A percentile compares a stretch with the other conserved stretches of the same genome.
Conservation (phyloP, 2,113 vertebrate species). For the Panurus biarmicus region DNA sequence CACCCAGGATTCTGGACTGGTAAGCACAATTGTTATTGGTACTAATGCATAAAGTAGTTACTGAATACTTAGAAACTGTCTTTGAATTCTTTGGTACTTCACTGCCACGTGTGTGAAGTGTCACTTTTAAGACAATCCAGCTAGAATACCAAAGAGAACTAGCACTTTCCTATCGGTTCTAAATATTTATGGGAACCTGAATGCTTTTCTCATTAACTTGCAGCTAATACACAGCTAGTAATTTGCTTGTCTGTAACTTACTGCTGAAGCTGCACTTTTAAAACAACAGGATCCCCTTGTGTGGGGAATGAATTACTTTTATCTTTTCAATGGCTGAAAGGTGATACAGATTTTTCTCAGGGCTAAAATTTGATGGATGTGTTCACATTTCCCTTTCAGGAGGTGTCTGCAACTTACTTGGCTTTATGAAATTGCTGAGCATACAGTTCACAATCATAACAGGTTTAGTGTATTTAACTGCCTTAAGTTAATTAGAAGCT, state of each 20-base stretch:
- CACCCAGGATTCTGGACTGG: background rate
- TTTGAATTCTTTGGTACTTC: background rate
- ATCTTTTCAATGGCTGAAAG: background rate
- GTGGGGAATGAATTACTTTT: background rate
- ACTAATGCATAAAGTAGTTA: background rate
- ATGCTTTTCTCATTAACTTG: background rate
- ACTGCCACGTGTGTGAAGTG: background rate
- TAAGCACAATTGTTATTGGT: background rate
- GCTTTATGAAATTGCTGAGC: background rate
- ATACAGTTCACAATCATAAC: background rate
- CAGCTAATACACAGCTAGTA: background rate
- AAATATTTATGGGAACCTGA: background rate
- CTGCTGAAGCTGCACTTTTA: background rate
- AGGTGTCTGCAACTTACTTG: background rate
- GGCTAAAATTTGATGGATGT: background rate
- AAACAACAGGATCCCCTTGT: background rate
- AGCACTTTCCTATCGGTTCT: rapidly evolving
- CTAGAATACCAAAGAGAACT: background rate
- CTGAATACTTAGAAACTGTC: background rate
- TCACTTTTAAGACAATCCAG: background rate
- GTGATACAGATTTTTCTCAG: background rate
- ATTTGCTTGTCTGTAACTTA: background rate
- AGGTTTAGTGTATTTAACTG: background rate
- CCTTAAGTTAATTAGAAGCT: background rate
- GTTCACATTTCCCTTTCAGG: background rate